These are phyloP conservation scores for Agrilus biguttatus DNA, from an alignment of 2,888 invertebrate genomes.

Conservation along the genomic window DNA sequence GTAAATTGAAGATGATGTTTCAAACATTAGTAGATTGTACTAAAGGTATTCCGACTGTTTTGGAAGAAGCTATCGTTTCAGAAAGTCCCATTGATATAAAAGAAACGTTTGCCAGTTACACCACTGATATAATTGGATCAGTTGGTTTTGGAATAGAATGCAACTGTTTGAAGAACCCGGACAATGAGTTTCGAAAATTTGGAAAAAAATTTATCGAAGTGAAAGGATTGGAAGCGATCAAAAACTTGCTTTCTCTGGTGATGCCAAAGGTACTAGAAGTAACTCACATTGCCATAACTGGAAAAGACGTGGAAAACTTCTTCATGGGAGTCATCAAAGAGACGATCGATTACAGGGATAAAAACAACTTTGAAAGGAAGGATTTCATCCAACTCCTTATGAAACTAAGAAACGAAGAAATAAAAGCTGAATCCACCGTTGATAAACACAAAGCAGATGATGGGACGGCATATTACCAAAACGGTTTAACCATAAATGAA, in stretches of 20 bases:
- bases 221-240: conserved; percentile 30
- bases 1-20: conserved; percentile 49
- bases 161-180: conserved; percentile 34
- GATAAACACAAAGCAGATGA: neutral
- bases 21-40: conserved; percentile 40
- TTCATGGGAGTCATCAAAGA: conserved; percentile 15
- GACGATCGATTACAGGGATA: conserved; percentile 15
- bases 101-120: conserved; percentile 30
- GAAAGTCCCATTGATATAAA: conserved; percentile 27
- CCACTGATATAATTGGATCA: conserved; percentile 37
- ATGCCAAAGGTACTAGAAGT: conserved; percentile 11
- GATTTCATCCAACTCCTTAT: conserved; percentile 28
- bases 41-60: conserved; percentile 31
- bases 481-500: conserved; percentile 12
- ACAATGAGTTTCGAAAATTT: conserved; percentile 29
- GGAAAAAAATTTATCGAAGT: conserved; percentile 8
- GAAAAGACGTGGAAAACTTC: conserved; percentile 14
- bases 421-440: neutral
- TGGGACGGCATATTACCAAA: conserved; percentile 9
- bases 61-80: conserved; percentile 15
- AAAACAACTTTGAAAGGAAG: conserved; percentile 13
- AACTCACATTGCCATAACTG: conserved; percentile 12
- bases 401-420: conserved; percentile 12
- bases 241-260: conserved; percentile 24
- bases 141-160: conserved; percentile 42